Conservation (phyloP, 30 jellyfish, hydroid and myxozoan genomes). For the Hydractinia symbiolongicarpus region DNA sequence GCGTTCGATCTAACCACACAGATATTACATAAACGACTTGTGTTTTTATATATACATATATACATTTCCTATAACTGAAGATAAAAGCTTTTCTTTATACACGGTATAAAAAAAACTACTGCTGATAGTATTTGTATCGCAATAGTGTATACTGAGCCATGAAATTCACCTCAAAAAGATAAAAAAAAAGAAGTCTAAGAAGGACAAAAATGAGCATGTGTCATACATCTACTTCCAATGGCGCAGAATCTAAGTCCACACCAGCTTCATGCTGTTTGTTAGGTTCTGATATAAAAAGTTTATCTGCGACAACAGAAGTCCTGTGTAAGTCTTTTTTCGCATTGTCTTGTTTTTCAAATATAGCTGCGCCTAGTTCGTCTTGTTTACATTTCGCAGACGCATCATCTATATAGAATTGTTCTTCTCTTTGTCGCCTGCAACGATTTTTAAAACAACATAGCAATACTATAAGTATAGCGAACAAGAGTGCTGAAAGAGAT, state of each 20-base stretch:
- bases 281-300: constrained; percentile 9
- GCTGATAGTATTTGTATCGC: too few species aligned
- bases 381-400: background rate
- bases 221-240: background rate
- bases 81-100: too few species aligned
- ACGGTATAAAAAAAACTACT: too few species aligned
- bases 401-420: background rate
- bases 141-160: too few species aligned
- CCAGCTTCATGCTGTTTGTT: background rate
- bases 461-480: constrained; percentile 45
- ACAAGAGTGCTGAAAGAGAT: constrained; percentile 43
- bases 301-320: background rate
- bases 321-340: too few species aligned
- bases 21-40: too few species aligned
- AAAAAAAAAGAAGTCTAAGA: background rate
- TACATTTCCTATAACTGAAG: too few species aligned
- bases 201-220: background rate
- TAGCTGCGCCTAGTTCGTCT: background rate
- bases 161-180: background rate
- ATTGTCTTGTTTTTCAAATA: background rate
- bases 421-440: background rate
- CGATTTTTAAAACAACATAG: constrained; percentile 31
- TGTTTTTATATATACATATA: too few species aligned
- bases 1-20: too few species aligned
- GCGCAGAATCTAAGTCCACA: background rate